phyloP scores from a whole-genome alignment of 2,797 vertebrate species.

The Chelmon rostratus region DNA sequence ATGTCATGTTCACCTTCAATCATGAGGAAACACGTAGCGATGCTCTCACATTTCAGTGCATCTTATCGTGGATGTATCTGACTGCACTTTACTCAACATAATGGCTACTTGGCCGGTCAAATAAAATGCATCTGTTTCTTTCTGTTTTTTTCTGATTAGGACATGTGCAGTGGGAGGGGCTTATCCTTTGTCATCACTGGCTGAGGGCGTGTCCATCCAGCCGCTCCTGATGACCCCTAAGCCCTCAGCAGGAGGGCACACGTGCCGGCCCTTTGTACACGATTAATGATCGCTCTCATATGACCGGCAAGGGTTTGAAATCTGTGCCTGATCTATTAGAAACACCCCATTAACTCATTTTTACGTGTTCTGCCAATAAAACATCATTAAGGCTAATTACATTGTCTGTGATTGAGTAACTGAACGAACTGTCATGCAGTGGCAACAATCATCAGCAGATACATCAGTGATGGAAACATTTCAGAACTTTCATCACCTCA shows the following conservation, averaged over 20 bases:
- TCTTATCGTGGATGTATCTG: background rate
- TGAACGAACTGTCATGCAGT: background rate
- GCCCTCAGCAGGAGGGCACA: slow-evolving; percentile 20
- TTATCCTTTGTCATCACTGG: background rate
- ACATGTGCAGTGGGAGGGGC: background rate
- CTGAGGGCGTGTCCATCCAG: background rate
- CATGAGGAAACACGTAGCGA: background rate
- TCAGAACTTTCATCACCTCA: background rate
- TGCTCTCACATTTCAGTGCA: background rate
- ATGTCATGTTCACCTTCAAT: too few relatives aligned
- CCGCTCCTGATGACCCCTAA: slow-evolving; percentile 5
- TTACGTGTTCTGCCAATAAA: background rate
- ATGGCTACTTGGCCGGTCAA: background rate
- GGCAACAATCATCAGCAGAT: background rate
- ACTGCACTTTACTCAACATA: background rate
- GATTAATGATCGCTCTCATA: background rate
- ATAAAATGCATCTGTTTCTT: background rate
- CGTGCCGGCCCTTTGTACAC: background rate
- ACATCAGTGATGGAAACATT: background rate
- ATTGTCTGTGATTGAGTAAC: background rate
- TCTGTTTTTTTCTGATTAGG: background rate
- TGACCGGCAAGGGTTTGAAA: background rate
- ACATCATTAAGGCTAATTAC: background rate
- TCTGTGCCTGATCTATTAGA: too few relatives aligned
- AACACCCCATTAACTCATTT: background rate